Evolutionary conservation across 2,113 vertebrate genomes (phyloP), one percentile per base, ranked within the genome.

Genomic region (Seriola aureovittata): DNA sequence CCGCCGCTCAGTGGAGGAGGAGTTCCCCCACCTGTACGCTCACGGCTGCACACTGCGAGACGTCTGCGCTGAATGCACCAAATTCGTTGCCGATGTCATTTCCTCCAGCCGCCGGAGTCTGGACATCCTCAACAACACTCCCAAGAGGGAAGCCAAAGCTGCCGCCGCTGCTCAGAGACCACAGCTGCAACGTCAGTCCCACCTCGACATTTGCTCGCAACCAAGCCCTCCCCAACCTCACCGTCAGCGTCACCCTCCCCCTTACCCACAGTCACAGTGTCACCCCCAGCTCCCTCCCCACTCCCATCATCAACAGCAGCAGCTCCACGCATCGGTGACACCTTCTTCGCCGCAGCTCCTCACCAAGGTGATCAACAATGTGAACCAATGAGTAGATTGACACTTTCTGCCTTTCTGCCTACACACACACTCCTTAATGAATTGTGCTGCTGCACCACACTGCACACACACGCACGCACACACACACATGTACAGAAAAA

Each of bases 1-100:
- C 67, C 96, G 96, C 81, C 95, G 89, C 74, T 95, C 96, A 0
- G 97, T 99, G 81, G 98, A 99, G 84, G 95, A 97, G 85, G 97
- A 97, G 85, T 99, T 99, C 82, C 98, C 98, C 0, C 97, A 99
- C 88, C 97, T 99, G 74, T 99, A 99, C 1, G 93, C 97, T 1
- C 96, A 98, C 0, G 98, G 97, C 92, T 97, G 97, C 4, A 87
- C 95, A 60, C 95, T 98, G 84, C 97, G 96, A 4, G 97, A 98
- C 1, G 80, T 99, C 82, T 99, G 98, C 78, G 94, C 93, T 0
- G 97, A 98, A 72, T 99, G 98, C 80, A 96, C 96, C 16, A 94
- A 97, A 73, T 99, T 99, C 0, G 96, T 99, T 4, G 96, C 96
- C 0, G 97, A 99, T 0, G 96, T 99, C 14, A 94, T 98, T 60